phyloP scores from a whole-genome alignment of 2,888 invertebrate species.

The Ophion slaviceki region DNA sequence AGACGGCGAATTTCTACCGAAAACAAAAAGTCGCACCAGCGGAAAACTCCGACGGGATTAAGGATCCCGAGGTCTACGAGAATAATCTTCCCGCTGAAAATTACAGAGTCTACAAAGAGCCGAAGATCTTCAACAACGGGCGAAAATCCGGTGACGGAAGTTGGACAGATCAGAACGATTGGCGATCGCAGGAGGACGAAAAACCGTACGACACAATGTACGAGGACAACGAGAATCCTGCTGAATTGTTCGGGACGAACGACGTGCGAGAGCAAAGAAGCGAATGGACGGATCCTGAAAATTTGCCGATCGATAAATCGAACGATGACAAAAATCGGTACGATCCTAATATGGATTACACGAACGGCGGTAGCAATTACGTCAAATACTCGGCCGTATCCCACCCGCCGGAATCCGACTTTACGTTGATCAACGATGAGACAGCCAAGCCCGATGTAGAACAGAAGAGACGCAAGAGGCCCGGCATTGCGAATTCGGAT shows the following conservation, averaged over 20 bases:
- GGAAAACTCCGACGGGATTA: constrained; percentile 11
- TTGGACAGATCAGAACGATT: constrained; percentile 71
- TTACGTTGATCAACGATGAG: constrained; percentile 63
- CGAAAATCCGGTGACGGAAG: constrained; percentile 63
- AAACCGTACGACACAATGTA: constrained; percentile 77
- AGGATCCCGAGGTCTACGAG: constrained; percentile 36
- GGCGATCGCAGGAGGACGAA: constrained; percentile 68
- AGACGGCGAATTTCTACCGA: constrained; percentile 61
- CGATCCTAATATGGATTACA: constrained; percentile 76
- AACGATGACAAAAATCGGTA: constrained; percentile 68
- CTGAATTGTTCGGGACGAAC: constrained; percentile 67
- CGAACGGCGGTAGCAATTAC: constrained; percentile 72
- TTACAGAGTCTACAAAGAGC: constrained; percentile 62
- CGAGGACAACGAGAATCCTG: constrained; percentile 70
- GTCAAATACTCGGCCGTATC: constrained; percentile 66
- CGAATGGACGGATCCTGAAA: constrained; percentile 56
- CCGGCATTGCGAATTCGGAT: constrained; percentile 6
- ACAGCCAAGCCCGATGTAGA: constrained; percentile 28
- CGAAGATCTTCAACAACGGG: constrained; percentile 59
- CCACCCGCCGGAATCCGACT: constrained; percentile 49
- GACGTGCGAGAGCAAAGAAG: constrained; percentile 77
- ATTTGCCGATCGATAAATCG: constrained; percentile 35
- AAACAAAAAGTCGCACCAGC: constrained; percentile 39
- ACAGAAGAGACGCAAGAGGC: constrained; percentile 54
- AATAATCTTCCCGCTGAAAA: constrained; percentile 58